phyloP scores from a whole-genome alignment of 2,888 invertebrate species.

The Odontothrips loti region DNA sequence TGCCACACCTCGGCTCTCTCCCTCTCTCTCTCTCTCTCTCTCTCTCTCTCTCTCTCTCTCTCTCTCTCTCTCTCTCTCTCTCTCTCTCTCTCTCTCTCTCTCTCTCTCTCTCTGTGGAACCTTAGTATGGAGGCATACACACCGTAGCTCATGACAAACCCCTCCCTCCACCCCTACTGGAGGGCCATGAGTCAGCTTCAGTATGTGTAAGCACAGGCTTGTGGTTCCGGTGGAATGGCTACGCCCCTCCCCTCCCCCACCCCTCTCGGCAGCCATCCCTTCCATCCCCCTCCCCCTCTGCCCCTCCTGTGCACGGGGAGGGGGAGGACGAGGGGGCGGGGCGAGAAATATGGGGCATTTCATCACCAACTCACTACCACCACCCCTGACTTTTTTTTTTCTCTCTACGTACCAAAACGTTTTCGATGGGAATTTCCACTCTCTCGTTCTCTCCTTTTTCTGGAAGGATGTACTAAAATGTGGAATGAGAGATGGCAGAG shows the following conservation, averaged over 20 bases:
- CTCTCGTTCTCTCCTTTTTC: too few species aligned
- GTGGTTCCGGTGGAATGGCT: background rate
- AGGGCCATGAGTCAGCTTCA: conserved; percentile 22
- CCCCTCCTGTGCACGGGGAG: background rate
- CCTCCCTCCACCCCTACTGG: background rate
- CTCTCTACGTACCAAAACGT: too few species aligned
- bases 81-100: too few species aligned
- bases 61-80: too few species aligned
- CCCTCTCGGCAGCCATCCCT: background rate
- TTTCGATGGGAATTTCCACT: too few species aligned
- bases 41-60: too few species aligned
- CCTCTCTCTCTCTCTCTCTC: too few species aligned
- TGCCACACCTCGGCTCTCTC: too few species aligned
- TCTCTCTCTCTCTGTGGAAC: too few species aligned
- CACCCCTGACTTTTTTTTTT: too few species aligned
- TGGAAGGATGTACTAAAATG: background rate
- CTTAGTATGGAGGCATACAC: background rate
- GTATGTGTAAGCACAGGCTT: conserved; percentile 24
- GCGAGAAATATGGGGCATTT: background rate
- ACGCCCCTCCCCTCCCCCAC: background rate
- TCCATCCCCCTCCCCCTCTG: background rate
- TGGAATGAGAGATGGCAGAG: background rate
- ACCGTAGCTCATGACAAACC: background rate
- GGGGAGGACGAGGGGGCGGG: background rate
- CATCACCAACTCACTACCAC: background rate